Conservation (phyloP, 2,113 vertebrate species). For the Herpetotheres cachinnans region DNA sequence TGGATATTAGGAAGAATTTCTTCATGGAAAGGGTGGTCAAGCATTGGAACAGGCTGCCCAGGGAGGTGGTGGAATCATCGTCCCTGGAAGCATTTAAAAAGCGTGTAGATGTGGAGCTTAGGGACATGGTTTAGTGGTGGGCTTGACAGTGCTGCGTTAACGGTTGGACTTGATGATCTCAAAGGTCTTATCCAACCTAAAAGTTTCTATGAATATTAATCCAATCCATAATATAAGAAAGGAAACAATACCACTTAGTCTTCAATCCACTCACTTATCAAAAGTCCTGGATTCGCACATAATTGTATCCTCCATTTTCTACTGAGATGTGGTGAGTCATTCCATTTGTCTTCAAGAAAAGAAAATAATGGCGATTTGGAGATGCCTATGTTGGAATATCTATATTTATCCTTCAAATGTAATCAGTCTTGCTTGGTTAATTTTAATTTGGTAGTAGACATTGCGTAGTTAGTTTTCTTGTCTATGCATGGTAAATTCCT, state of each 20-base stretch:
- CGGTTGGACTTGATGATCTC: fast-evolving
- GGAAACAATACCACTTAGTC: background rate
- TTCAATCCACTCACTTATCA: background rate
- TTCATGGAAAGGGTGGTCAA: background rate
- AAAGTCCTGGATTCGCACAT: background rate
- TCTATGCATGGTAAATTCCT: background rate
- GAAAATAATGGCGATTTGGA: background rate
- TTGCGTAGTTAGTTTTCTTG: background rate
- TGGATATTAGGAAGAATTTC: background rate
- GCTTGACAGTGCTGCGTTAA: background rate
- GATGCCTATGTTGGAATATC: background rate
- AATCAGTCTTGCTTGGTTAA: background rate
- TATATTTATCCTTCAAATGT: background rate
- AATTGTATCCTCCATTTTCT: background rate
- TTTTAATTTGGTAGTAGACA: background rate
- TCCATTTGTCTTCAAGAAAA: background rate
- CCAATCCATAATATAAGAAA: background rate
- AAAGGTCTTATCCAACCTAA: background rate
- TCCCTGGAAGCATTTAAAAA: background rate
- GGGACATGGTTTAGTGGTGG: background rate
- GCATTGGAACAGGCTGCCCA: background rate
- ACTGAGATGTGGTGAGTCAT: background rate
- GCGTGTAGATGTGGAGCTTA: background rate
- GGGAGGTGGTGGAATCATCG: background rate
- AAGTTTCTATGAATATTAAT: background rate